phyloP scores from a whole-genome alignment of 2,888 invertebrate species.

The Prosapia bicincta region DNA sequence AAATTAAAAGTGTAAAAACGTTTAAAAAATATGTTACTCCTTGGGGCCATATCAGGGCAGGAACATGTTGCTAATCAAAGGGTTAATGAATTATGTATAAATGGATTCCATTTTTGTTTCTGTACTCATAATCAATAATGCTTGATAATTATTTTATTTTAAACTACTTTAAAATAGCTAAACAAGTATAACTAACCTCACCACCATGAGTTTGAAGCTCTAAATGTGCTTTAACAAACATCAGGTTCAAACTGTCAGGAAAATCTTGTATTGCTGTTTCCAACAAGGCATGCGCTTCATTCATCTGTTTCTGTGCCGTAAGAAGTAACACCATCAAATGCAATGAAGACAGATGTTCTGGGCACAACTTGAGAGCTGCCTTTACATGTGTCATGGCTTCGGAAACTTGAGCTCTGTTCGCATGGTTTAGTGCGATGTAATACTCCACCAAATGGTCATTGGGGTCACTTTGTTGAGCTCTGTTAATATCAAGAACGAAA shows the following conservation, averaged over 20 bases:
- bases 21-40: too few relatives aligned
- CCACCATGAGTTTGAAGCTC: conserved; percentile 74
- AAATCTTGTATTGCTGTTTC: conserved; percentile 85
- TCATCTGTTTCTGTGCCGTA: conserved; percentile 65
- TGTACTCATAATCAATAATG: too few relatives aligned
- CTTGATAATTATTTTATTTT: too few relatives aligned
- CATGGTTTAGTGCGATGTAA: conserved; percentile 86
- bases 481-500: too few relatives aligned
- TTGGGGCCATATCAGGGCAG: too few relatives aligned
- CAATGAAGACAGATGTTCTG: conserved; percentile 57
- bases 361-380: conserved; percentile 60
- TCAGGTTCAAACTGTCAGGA: conserved; percentile 81
- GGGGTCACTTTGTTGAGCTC: conserved; percentile 77
- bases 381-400: conserved; percentile 63
- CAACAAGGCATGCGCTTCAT: conserved; percentile 73
- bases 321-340: conserved; percentile 57
- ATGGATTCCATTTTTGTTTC: too few relatives aligned
- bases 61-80: too few relatives aligned
- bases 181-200: conserved; percentile 56
- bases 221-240: conserved; percentile 76
- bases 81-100: too few relatives aligned
- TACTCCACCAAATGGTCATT: conserved; percentile 91
- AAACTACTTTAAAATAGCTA: too few relatives aligned
- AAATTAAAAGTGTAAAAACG: too few relatives aligned
- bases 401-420: conserved; percentile 56